A percentile compares a stretch with the other conserved stretches of the same genome.
These are phyloP conservation scores for Tauraco erythrolophus DNA, from an alignment of 2,113 vertebrate species.

Conservation along the genomic window DNA sequence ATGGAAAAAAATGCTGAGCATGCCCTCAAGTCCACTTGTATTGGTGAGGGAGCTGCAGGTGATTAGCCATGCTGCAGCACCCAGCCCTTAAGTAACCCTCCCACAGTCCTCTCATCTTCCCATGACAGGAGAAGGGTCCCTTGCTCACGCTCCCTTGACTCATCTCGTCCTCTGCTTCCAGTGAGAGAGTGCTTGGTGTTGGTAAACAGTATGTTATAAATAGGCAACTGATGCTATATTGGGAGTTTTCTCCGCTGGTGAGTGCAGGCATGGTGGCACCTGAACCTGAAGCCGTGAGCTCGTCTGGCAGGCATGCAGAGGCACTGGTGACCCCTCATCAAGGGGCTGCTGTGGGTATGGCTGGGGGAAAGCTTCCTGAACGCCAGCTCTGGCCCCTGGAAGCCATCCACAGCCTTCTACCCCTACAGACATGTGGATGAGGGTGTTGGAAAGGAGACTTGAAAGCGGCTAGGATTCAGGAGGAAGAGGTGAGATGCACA, in stretches of 20 bases:
- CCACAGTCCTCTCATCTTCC: not conserved
- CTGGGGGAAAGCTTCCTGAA: not conserved
- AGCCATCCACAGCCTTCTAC: not conserved
- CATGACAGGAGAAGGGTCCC: not conserved
- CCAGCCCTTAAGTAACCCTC: not conserved
- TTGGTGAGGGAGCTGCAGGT: not conserved
- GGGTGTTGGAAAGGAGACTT: not conserved
- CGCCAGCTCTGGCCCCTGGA: not conserved
- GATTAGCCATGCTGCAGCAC: not conserved
- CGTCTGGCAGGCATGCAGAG: accelerated
- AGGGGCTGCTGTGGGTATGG: not conserved
- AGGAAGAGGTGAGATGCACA: not conserved
- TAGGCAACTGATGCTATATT: slow-evolving; percentile 13
- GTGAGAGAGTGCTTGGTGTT: not conserved
- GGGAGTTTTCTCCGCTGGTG: not conserved
- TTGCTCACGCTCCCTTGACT: slow-evolving; percentile 12
- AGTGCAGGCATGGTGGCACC: not conserved
- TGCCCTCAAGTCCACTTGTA: not conserved
- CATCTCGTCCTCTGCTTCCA: not conserved
- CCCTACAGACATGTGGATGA: not conserved
- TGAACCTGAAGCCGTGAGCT: not conserved
- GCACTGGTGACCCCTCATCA: not conserved
- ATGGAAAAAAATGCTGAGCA: not conserved
- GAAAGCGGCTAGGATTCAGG: not conserved
- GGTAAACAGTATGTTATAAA: slow-evolving; percentile 56